These are phyloP conservation scores for Papilio elwesi DNA, from an alignment of 2,888 invertebrate genomes.

Conservation along the genomic window DNA sequence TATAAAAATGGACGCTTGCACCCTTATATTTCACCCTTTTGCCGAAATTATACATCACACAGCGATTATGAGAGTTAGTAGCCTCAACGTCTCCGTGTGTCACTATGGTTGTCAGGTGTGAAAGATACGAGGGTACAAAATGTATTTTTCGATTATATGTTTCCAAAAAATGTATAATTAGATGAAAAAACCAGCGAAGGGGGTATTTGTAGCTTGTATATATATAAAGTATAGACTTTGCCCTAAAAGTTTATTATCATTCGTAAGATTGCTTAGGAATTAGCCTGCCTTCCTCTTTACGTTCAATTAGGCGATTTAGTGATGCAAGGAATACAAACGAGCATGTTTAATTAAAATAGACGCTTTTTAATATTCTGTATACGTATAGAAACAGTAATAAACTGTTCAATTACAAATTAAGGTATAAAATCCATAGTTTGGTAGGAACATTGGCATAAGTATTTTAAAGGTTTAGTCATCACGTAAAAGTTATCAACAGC, in stretches of 20 bases:
- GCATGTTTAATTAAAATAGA: constrained; percentile 28
- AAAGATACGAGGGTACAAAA: too few species aligned
- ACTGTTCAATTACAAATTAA: constrained; percentile 36
- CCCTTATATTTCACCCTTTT: too few species aligned
- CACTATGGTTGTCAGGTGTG: too few species aligned
- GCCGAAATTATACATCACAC: too few species aligned
- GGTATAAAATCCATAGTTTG: background rate
- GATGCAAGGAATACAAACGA: constrained; percentile 36
- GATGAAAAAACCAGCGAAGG: too few species aligned
- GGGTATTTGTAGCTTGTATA: too few species aligned
- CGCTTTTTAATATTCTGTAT: constrained; percentile 16
- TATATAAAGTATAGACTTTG: too few species aligned
- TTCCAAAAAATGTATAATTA: too few species aligned
- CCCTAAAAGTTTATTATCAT: background rate
- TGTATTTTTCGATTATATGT: too few species aligned
- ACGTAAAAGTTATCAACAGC: background rate
- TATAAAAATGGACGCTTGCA: too few species aligned
- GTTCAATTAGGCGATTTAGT: constrained; percentile 15
- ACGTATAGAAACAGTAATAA: constrained; percentile 28
- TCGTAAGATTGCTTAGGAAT: background rate
- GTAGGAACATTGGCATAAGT: background rate
- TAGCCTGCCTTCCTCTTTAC: background rate
- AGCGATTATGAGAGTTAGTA: too few species aligned
- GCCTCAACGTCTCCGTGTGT: too few species aligned
- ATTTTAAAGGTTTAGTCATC: background rate